Base-by-base conservation (phyloP, 2,888 invertebrate species). In the Phorcus lineatus region DNA sequence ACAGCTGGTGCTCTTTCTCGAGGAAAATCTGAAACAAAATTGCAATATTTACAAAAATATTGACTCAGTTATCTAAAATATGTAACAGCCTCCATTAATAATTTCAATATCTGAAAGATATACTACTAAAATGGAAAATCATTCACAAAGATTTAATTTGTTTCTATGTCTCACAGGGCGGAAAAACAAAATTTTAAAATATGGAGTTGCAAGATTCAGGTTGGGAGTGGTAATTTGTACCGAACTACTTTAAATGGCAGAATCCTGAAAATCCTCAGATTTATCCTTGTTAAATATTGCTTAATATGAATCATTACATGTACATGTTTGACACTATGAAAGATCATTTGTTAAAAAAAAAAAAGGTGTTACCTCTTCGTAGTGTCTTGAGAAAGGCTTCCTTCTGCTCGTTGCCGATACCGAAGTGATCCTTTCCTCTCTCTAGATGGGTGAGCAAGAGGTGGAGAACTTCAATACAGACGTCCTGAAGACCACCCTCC, bases 401-500 rank as follows among this genome's bases (percentile, higher is more conserved):
- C 92, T 96, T 96, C 55, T 96, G 95, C 87, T 97, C 96, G 85
- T 95, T 94, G 57, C 95, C 95, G 87, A 97, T 95, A 83, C 94
- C 94, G 86, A 94, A 92, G 77, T 93, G 92, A 83, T 94, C 94
- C 83, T 92, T 92, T 53, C 90, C 91, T 80, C 90, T 88, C 22
- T 91, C 86, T 6, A 94, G 95, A 80, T 95, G 94, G 3, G 94
- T 94, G 78, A 98, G 94, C 86, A 98, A 95, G 86, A 96, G 95
- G 94, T 98, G 97, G 89, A 98, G 94, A 84, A 97, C 95, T 95
- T 98, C 97, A 89, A 97, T 96, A 84, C 96, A 96, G 89, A 97
- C 96, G 94, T 98, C 97, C 95, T 97, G 96, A 90, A 98, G 95
- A 87, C 97, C 97, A 88, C 91, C 91, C 84, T 91, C 92, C 82